Percentiles rank a stretch among this genome's conserved stretches.
phyloP scores from a whole-genome alignment of 1,140 invertebrate species.

The Monochamus saltuarius region DNA sequence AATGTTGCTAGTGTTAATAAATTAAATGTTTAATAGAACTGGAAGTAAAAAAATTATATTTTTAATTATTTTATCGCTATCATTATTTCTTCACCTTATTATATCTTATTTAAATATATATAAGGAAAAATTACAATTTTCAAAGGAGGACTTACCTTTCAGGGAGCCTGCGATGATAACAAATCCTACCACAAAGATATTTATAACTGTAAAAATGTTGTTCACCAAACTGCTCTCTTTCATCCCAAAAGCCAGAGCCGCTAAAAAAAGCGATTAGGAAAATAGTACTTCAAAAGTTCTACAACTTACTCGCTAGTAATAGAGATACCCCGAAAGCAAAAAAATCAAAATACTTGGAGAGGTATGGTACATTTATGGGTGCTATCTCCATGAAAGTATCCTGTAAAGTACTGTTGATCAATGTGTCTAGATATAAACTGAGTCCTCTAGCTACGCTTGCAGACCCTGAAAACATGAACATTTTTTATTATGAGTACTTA shows the following conservation, averaged over 20 bases:
- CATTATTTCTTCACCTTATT: too few relatives aligned
- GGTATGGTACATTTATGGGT: slow-evolving; percentile 58
- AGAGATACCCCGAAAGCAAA: slow-evolving; percentile 63
- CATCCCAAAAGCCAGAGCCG: slow-evolving; percentile 74
- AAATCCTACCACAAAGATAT: slow-evolving; percentile 78
- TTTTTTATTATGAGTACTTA: too few relatives aligned
- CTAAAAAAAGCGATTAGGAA: slow-evolving; percentile 52
- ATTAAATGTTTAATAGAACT: too few relatives aligned
- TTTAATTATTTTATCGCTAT: too few relatives aligned
- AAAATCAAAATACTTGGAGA: slow-evolving; percentile 70
- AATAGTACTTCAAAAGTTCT: neutral
- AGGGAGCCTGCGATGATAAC: slow-evolving; percentile 80
- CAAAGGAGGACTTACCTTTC: slow-evolving; percentile 67
- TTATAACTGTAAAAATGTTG: slow-evolving; percentile 81
- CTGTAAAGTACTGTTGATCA: slow-evolving; percentile 63
- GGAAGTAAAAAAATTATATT: too few relatives aligned
- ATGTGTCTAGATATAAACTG: slow-evolving; percentile 69
- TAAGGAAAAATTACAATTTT: too few relatives aligned
- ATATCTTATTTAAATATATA: too few relatives aligned
- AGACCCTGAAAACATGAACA: slow-evolving; percentile 63
- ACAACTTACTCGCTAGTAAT: slow-evolving; percentile 57
- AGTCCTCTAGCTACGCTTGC: slow-evolving; percentile 82
- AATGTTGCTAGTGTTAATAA: too few relatives aligned
- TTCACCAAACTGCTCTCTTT: slow-evolving; percentile 83
- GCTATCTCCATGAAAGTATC: slow-evolving; percentile 60